phyloP scores from a whole-genome alignment of 2,797 vertebrate genomes.

The Clarias pachynema region DNA sequence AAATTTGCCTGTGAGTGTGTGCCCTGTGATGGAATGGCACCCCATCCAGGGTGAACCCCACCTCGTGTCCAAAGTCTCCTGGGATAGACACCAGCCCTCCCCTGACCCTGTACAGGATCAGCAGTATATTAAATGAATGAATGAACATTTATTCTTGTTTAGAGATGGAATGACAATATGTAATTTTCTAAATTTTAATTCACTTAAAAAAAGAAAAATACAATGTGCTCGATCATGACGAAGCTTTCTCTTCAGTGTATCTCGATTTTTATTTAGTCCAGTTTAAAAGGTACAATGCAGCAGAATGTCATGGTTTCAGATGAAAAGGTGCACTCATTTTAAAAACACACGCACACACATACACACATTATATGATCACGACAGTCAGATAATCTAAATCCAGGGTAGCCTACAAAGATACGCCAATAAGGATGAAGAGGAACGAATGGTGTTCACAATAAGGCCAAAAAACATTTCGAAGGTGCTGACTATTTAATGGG shows the following conservation, averaged over 20 bases:
- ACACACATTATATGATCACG: constrained; percentile 49
- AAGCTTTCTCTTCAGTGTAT: constrained; percentile 1
- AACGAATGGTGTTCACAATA: constrained; percentile 40
- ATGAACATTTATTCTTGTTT: not conserved
- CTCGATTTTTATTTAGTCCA: constrained; percentile 51
- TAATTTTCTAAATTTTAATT: not conserved
- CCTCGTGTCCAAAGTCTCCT: no score
- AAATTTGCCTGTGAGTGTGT: no score
- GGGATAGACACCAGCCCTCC: no score
- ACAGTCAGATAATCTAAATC: constrained; percentile 41
- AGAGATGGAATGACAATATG: not conserved
- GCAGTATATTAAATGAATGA: no score
- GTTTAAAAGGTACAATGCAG: constrained; percentile 46
- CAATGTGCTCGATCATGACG: not conserved
- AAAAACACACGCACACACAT: constrained; percentile 56
- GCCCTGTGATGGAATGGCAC: no score
- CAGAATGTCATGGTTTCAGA: constrained; percentile 38
- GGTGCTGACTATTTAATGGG: constrained; percentile 40
- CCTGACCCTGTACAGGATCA: no score
- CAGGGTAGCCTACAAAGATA: constrained; percentile 43
- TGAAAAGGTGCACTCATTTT: constrained; percentile 54
- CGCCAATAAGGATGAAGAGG: constrained; percentile 39
- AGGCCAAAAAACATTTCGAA: constrained; percentile 55
- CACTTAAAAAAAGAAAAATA: not conserved
- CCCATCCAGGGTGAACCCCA: no score